Evolutionary conservation across 2,797 vertebrate genomes (phyloP), one percentile per base, ranked within the genome.

Genomic region (Brotula barbata): DNA sequence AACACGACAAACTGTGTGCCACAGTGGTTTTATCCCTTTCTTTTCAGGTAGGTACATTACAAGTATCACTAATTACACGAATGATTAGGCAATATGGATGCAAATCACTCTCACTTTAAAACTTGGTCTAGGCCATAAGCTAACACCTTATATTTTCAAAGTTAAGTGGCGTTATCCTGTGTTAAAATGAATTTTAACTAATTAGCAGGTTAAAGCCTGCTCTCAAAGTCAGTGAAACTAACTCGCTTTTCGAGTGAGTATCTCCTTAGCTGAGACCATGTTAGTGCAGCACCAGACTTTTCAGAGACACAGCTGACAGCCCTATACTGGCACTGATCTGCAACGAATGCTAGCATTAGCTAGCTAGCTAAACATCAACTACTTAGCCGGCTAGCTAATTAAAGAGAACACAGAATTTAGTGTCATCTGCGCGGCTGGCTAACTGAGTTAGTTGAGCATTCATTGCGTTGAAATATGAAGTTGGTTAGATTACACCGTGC

Each of bases 121-220:
- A 57, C 10, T 22, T 16, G 8, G 19, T 3, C 0, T 43, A 41
- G 13, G 19, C 45, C 17, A 43, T 7, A 52, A 2, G 22, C 11
- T 12, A 23, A 44, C n/a, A 53, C 44, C 40, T 58, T 12, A 47
- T 6, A 39, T 64, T 31, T 39, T 11, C 55, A 61, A 42, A 14
- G 12, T 9, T 56, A 58, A 56, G 39, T 39, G 37, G 13, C 37
- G 37, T 39, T 14, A n/a, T 39, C 13, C n/a, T 39, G 13, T n/a
- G 37, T 11, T 15, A n/a, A 39, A 13, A 39, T 48, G 68, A 77
- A 83, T 67, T 85, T 65, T 40, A 43, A 64, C 40, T 62, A 55
- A 44, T 45, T 39, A 15, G 67, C 64, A 58, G 46, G 37, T 46
- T 72, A 57, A 50, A 31, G 15, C 51, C 58, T 69, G 31, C 39